phyloP scores from a whole-genome alignment of 2,888 invertebrate genomes.

The Ditylenchus weischeri region DNA sequence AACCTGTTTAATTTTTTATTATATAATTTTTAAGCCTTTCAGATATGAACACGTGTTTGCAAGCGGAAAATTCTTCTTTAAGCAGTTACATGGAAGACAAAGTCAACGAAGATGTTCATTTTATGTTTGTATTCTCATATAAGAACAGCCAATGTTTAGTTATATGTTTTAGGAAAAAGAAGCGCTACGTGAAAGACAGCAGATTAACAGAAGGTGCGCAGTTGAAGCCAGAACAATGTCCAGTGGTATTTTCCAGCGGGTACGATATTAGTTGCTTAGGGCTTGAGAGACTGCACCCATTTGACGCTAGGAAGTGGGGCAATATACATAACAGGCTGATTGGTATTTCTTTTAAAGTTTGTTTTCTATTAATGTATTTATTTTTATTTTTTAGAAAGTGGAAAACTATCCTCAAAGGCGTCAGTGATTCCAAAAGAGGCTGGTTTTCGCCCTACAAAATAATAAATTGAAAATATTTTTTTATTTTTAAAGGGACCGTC shows the following conservation, averaged over 20 bases:
- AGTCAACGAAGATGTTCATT: no score
- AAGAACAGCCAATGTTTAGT: no score
- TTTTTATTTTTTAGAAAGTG: slow-evolving; percentile 36
- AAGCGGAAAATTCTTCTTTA: no score
- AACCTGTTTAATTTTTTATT: no score
- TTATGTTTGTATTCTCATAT: no score
- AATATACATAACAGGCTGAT: slow-evolving; percentile 66
- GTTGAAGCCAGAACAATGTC: slow-evolving; percentile 65
- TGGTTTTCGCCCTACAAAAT: no score
- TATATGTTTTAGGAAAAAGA: not conserved
- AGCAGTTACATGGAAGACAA: no score
- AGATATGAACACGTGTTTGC: no score
- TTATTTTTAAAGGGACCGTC: no score
- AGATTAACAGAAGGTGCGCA: not conserved
- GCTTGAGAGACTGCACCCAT: slow-evolving; percentile 79
- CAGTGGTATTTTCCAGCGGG: slow-evolving; percentile 74
- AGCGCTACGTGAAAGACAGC: slow-evolving; percentile 2
- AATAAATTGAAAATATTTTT: no score
- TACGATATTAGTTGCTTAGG: slow-evolving; percentile 80
- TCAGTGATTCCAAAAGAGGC: slow-evolving; percentile 70
- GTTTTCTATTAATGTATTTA: not conserved
- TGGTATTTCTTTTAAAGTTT: slow-evolving; percentile 51
- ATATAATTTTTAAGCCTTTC: no score
- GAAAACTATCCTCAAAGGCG: slow-evolving; percentile 67
- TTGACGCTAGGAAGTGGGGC: slow-evolving; percentile 83